Percentiles rank a stretch among this genome's conserved stretches.
phyloP scores from a whole-genome alignment of 2,888 invertebrate species.

The Eupithecia centaureata region DNA sequence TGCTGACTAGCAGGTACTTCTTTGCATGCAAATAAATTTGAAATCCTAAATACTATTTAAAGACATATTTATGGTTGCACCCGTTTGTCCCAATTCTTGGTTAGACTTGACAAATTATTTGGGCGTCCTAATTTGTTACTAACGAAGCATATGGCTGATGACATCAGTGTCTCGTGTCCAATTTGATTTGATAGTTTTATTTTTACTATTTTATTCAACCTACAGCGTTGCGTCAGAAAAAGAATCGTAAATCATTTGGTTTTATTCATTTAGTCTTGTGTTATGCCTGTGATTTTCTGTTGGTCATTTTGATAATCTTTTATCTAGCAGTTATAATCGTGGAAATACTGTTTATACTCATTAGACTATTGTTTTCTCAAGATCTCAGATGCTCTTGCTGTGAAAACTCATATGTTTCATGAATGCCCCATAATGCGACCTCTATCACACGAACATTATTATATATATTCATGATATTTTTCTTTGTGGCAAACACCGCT shows the following conservation, averaged over 20 bases:
- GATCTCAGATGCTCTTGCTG: neutral
- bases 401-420: neutral
- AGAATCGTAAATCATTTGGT: slow-evolving; percentile 28
- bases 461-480: neutral
- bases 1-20: neutral
- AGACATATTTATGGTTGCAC: neutral
- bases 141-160: slow-evolving; percentile 39
- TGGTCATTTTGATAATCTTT: neutral
- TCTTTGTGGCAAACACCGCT: neutral
- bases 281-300: neutral
- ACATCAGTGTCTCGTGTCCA: slow-evolving; percentile 43
- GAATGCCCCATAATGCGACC: neutral
- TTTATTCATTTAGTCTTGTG: slow-evolving; percentile 13
- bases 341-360: neutral
- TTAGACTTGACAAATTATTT: slow-evolving; percentile 24
- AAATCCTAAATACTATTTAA: neutral
- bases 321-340: neutral
- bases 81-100: slow-evolving; percentile 4
- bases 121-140: slow-evolving; percentile 18
- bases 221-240: slow-evolving; percentile 33
- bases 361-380: neutral
- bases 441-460: neutral
- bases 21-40: neutral
- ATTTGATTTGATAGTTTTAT: slow-evolving; percentile 39
- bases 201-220: slow-evolving; percentile 34